Base-by-base conservation (phyloP, 2,888 invertebrate species). In the Bellardia bayeri region DNA sequence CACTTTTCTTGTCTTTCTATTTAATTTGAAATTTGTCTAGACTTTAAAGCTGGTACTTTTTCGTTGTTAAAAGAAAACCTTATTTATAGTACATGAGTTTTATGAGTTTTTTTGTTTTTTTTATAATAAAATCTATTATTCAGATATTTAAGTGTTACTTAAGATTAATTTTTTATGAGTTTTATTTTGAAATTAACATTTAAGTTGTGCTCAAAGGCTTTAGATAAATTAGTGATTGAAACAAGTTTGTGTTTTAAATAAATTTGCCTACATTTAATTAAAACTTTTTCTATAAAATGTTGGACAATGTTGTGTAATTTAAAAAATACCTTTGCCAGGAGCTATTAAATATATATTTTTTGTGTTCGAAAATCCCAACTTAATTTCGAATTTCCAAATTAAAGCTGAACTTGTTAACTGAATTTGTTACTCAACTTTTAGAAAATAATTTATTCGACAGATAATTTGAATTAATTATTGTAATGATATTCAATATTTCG, bases 1-100 rank as follows among this genome's bases (percentile, higher is more conserved):
- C 82, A 82, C 66, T 82, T 58, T 74, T 66, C 16, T 64, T 23
- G 45, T 69, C 16, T 69, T 37, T 33, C 4, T 42, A 23, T 51
- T 42, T 42, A 64, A 1, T 64, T 66, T 74, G 40, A 54, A 76
- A 76, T 76, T 63, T 76, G 63, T 76, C 75, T 76, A 76, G 75
- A 64, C 75, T 66, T 54, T 16, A 42, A 64, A 61, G 45, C 45
- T 58, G 30, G 7, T 16, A 33, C n/a, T 61, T 63, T 49, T 33
- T 78, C 14, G 23, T 56, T 11, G 7, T 45, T 3, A 9, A 56
- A 56, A 56, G 56, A 16, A 33, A 71, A n/a, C 33, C 14, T 69
- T 58, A 58, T 33, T 64, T n/a, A 58, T 30, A 58, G 58, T 11
- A 58, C 58, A 64, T 64, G 63, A 64, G n/a, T 64, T 64, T 64